Base-by-base conservation (phyloP, 2,888 invertebrate species). In the Notodonta ziczac region DNA sequence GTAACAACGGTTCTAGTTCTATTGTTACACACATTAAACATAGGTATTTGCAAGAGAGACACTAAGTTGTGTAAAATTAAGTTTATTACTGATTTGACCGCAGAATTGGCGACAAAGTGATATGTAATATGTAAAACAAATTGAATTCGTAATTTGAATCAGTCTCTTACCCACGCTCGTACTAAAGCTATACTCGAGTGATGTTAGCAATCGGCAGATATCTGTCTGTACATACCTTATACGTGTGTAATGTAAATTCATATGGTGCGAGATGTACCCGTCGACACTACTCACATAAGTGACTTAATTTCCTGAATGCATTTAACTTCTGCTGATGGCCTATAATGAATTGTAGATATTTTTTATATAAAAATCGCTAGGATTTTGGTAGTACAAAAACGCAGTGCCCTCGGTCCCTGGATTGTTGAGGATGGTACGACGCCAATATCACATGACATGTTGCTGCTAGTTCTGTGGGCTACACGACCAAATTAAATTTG, bases 271-370 rank as follows among this genome's bases (percentile, higher is more conserved):
- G n/a, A 46, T 13, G 5, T 13, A 1, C 44, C 44, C 44, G n/a
- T 46, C 3, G 13, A 46, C 13, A 46, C 67, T 69, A 69, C 66
- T 75, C 67, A 66, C 65, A 61, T 74, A 70, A 70, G 65, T 63
- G 66, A 70, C 64, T 62, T 69, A 75, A 54, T 54, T 54, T 66
- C 70, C 66, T 74, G 64, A 55, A 75, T 73, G 90, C 91, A 91
- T 91, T 91, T 91, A 91, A 90, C 87, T 85, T 60, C 82, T 72
- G 80, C 84, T 87, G 80, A 88, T 77, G 88, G 90, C 89, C 90
- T 91, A 88, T 71, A 67, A 74, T 77, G 57, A 65, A 77, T 76
- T 88, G 87, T 87, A 86, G 84, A 88, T 87, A 85, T 82, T 79
- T 78, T 35, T 82, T 73, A 80, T 80, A 80, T 73, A 70, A 76